These are phyloP conservation scores for Tinea trinotella DNA, from an alignment of 2,888 invertebrate genomes.

Conservation along the genomic window DNA sequence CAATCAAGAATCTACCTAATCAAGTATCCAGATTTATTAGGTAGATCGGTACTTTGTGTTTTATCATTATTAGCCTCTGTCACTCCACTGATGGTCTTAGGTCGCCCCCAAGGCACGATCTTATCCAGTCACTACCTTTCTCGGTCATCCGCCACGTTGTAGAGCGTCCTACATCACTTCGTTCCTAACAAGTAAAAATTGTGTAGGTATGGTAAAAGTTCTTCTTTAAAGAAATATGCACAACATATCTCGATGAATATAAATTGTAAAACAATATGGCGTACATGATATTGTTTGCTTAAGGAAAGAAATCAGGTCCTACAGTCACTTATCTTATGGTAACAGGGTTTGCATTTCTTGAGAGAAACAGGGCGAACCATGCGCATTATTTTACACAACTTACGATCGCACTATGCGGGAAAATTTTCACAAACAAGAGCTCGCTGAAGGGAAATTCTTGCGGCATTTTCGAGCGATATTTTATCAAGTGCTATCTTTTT, in stretches of 20 bases:
- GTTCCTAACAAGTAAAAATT: too few species aligned
- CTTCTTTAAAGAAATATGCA: not conserved
- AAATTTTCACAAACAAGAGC: constrained; percentile 15
- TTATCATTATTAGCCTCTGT: too few species aligned
- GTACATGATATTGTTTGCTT: not conserved
- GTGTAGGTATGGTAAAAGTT: not conserved
- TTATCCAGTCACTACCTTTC: too few species aligned
- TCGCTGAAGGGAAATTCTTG: constrained; percentile 26
- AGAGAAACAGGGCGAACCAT: not conserved
- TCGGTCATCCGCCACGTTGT: too few species aligned
- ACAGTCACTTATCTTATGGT: not conserved
- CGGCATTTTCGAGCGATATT: constrained; percentile 29
- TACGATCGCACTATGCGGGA: constrained; percentile 26
- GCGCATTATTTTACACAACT: constrained; percentile 38
- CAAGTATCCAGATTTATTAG: too few species aligned
- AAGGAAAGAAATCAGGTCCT: not conserved
- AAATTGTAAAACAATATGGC: not conserved
- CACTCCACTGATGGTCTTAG: too few species aligned
- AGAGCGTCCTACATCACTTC: too few species aligned
- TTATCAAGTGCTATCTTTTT: constrained; percentile 35
- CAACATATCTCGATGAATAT: not conserved
- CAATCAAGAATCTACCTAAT: too few species aligned
- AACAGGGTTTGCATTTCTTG: constrained; percentile 13
- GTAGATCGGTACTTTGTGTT: too few species aligned
- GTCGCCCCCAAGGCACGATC: too few species aligned